These are phyloP conservation scores for Microctonus brassicae DNA, from an alignment of 2,888 invertebrate species.

Conservation along the genomic window DNA sequence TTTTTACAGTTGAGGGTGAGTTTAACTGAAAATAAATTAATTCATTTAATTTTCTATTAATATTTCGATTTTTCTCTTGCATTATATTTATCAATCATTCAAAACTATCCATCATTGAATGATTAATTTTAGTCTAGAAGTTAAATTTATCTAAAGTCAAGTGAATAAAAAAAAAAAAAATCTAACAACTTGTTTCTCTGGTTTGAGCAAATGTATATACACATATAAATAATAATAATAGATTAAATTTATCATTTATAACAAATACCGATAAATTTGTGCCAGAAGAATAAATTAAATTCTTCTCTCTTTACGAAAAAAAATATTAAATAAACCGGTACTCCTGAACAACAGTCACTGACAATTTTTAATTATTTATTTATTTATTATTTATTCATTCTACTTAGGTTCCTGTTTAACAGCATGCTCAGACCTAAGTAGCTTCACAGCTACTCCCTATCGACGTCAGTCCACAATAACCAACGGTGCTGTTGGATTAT, in stretches of 20 bases:
- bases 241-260: neutral
- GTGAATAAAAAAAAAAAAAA: neutral
- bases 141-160: neutral
- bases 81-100: neutral
- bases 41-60: neutral
- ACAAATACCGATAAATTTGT: neutral
- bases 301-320: neutral
- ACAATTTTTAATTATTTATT: neutral
- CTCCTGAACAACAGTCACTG: neutral
- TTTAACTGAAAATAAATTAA: neutral
- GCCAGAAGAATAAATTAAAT: neutral
- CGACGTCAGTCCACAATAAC: conserved; percentile 65
- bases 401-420: conserved; percentile 70
- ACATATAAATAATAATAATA: neutral
- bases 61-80: neutral
- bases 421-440: conserved; percentile 78
- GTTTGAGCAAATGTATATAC: neutral
- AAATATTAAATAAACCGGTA: neutral
- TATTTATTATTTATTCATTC: conserved; percentile 10
- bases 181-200: neutral
- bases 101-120: neutral
- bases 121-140: neutral
- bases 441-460: conserved; percentile 75
- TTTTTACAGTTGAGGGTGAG: conserved; percentile 64
- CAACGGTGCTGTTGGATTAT: neutral